Evolutionary conservation across 1,140 invertebrate genomes (phyloP).

Genomic region (Drusus annulatus): DNA sequence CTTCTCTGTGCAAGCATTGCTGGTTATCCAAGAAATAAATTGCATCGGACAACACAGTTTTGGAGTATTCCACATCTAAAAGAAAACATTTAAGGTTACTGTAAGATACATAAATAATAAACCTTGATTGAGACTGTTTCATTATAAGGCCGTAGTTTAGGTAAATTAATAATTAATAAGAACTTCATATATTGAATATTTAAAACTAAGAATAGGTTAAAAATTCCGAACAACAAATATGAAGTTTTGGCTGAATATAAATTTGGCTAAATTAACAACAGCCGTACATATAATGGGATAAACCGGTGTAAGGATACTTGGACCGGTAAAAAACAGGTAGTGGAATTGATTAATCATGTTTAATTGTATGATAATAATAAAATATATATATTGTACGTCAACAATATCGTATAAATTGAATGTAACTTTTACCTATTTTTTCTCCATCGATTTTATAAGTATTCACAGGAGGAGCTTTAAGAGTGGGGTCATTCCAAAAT

Average conservation of each 20-base stretch:
- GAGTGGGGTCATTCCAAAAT: constrained; percentile 63
- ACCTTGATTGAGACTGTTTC: too few relatives aligned
- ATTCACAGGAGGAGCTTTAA: constrained; percentile 64
- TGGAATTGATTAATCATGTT: not conserved
- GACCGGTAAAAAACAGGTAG: too few relatives aligned
- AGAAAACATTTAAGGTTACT: constrained; percentile 49
- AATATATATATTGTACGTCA: not conserved
- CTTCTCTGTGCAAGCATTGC: constrained; percentile 70
- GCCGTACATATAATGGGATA: too few relatives aligned
- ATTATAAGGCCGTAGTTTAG: too few relatives aligned
- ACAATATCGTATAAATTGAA: too few relatives aligned
- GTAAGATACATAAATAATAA: not conserved
- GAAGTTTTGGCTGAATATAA: too few relatives aligned
- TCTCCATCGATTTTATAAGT: constrained; percentile 59
- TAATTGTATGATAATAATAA: not conserved
- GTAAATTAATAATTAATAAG: too few relatives aligned
- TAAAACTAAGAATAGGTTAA: too few relatives aligned
- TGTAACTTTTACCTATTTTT: constrained; percentile 21
- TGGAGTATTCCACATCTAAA: constrained; percentile 64
- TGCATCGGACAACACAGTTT: constrained; percentile 62
- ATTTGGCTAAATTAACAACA: too few relatives aligned
- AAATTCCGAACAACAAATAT: too few relatives aligned
- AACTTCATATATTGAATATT: too few relatives aligned
- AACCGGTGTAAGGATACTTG: too few relatives aligned
- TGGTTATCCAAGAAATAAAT: constrained; percentile 68